A percentile compares a stretch with the other conserved stretches of the same genome.
Conservation (phyloP, 2,113 vertebrate genomes). For the Heptranchias perlo region DNA sequence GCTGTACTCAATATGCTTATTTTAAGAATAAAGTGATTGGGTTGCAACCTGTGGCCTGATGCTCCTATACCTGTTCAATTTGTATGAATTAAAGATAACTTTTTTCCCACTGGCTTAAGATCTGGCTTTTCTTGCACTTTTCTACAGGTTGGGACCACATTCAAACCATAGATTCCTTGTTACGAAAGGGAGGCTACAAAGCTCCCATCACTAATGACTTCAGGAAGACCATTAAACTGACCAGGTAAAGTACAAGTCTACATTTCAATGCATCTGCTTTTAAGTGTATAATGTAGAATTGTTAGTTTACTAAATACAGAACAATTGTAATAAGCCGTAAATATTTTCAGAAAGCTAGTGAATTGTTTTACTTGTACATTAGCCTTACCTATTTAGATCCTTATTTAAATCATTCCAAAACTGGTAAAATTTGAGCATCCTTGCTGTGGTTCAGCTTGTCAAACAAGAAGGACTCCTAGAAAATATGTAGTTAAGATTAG, state of each 20-base stretch:
- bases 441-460: not conserved
- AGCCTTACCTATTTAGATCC: not conserved
- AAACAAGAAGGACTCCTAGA: not conserved
- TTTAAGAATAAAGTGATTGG: conserved; percentile 28
- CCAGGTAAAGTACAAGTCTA: conserved; percentile 69
- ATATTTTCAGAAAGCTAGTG: not conserved
- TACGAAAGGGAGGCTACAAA: conserved; percentile 99
- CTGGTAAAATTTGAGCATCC: not conserved
- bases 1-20: not conserved
- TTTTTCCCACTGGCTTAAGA: not conserved
- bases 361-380: not conserved
- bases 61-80: conserved; percentile 3
- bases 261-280: not conserved
- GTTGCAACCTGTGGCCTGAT: conserved; percentile 26
- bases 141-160: conserved; percentile 97
- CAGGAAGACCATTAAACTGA: conserved; percentile 99
- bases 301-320: not conserved
- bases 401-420: not conserved
- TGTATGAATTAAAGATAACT: not conserved
- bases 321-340: not conserved
- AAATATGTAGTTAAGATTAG: not conserved
- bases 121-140: not conserved
- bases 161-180: conserved; percentile 99
- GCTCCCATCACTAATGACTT: conserved; percentile 98
- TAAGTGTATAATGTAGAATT: no score